Base-by-base conservation (phyloP, 2,113 vertebrate species). In the Passer domesticus region DNA sequence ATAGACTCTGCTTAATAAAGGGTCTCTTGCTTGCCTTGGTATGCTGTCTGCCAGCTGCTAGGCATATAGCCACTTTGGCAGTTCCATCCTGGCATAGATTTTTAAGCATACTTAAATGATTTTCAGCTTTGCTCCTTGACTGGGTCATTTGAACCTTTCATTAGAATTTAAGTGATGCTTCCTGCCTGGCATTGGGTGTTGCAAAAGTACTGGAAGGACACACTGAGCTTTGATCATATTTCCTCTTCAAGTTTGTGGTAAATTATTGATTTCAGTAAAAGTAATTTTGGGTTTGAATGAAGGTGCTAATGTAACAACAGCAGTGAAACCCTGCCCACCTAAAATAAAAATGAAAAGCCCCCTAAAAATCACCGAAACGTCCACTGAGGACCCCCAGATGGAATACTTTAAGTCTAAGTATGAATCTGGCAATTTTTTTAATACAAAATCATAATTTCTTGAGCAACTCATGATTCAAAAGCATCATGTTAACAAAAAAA, bases 101-200 rank as follows among this genome's bases (percentile, higher is more conserved):
- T 73, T 86, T 91, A 90, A 91, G 27, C 56, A 31, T 89, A 41
- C 83, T 87, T 56, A 79, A 91, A 16, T 82, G 89, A 69, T 67
- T 93, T 93, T 92, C 30, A 79, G 93, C 72, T 92, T 94, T 68
- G 28, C 87, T 95, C 49, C 81, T 94, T 91, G 41, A 66, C 76
- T 89, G 41, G 37, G 23, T 91, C 73, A 82, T 35, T 73, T 70
- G 41, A 39, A 20, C 74, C 52, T 91, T 90, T 72, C 43, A 6
- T 93, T 90, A 92, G 43, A 94, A 83, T 67, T 86, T 84, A 83
- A 90, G 30, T 60, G 68, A 33, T 76, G 60, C 44, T 87, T 67
- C 93, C 79, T 95, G n/a, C 50, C 63, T 72, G 80, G n/a, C 55
- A 55, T 9, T 87, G 69, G n/a, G 15, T 69, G 18, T 52, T 95